Conservation (phyloP, 2,113 vertebrate species). For the Amphiprion ocellaris region DNA sequence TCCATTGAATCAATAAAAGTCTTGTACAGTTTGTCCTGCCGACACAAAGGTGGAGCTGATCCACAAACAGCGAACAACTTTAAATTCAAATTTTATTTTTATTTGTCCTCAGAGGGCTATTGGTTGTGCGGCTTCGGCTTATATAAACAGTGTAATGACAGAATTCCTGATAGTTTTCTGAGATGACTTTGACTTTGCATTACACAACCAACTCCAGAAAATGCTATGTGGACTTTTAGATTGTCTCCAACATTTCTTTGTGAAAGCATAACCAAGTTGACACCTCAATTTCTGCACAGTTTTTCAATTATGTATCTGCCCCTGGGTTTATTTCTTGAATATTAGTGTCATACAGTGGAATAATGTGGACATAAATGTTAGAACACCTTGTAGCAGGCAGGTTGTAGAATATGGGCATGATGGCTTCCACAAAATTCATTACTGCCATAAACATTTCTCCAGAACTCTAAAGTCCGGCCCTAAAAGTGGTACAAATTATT, state of each 20-base stretch:
- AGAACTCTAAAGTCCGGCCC: background rate
- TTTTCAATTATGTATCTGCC: background rate
- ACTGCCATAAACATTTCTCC: too few relatives aligned
- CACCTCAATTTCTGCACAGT: background rate
- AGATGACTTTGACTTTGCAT: background rate
- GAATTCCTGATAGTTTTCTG: constrained; percentile 7
- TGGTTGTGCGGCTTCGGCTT: constrained; percentile 5
- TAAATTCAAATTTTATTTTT: constrained; percentile 38
- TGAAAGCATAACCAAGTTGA: background rate
- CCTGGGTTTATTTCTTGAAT: constrained; percentile 14
- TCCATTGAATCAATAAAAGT: constrained; percentile 30
- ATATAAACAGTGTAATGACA: constrained; percentile 3
- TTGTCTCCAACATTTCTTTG: background rate
- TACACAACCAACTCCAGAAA: background rate
- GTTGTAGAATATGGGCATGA: background rate
- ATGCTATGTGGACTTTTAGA: background rate
- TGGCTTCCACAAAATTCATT: too few relatives aligned
- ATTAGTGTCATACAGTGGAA: background rate
- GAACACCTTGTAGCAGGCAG: background rate
- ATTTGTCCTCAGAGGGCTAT: constrained; percentile 8
- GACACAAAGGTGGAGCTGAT: background rate
- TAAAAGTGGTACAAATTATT: background rate
- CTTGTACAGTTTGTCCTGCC: background rate
- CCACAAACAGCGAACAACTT: constrained; percentile 28
- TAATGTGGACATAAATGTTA: background rate